phyloP scores from a whole-genome alignment of 2,113 vertebrate genomes.

The Eulemur rufifrons region DNA sequence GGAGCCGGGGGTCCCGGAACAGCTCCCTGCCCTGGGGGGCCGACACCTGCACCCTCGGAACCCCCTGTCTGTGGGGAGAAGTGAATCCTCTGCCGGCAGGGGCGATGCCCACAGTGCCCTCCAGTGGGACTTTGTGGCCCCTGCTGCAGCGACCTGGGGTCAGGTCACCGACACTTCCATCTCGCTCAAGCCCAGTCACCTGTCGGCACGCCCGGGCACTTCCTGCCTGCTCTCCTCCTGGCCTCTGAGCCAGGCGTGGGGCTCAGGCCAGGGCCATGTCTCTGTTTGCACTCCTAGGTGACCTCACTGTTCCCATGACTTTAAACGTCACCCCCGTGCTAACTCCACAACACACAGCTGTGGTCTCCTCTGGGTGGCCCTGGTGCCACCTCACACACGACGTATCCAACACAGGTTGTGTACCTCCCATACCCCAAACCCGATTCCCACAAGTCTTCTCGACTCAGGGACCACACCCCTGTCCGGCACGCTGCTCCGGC shows the following conservation, averaged over 20 bases:
- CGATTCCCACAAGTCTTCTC: not conserved
- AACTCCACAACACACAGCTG: too few relatives aligned
- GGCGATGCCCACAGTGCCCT: not conserved
- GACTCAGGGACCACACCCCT: accelerated
- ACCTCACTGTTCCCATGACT: not conserved
- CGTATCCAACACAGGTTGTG: accelerated
- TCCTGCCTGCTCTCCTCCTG: not conserved
- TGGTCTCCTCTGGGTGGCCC: not conserved
- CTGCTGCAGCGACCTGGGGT: not conserved
- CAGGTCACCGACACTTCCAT: not conserved
- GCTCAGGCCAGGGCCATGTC: not conserved
- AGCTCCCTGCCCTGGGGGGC: too few relatives aligned
- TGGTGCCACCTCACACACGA: too few relatives aligned
- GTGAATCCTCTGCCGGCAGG: not conserved
- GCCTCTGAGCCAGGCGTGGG: not conserved
- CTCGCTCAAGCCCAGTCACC: not conserved
- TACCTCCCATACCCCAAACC: not conserved
- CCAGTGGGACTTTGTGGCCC: not conserved
- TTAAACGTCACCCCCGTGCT: not conserved
- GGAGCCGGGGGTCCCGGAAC: not conserved
- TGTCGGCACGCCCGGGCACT: not conserved
- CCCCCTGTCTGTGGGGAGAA: not conserved
- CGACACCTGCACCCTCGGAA: not conserved
- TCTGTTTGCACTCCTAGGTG: not conserved
- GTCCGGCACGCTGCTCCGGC: not conserved